phyloP scores from a whole-genome alignment of 2,113 vertebrate species.

The Solea senegalensis region DNA sequence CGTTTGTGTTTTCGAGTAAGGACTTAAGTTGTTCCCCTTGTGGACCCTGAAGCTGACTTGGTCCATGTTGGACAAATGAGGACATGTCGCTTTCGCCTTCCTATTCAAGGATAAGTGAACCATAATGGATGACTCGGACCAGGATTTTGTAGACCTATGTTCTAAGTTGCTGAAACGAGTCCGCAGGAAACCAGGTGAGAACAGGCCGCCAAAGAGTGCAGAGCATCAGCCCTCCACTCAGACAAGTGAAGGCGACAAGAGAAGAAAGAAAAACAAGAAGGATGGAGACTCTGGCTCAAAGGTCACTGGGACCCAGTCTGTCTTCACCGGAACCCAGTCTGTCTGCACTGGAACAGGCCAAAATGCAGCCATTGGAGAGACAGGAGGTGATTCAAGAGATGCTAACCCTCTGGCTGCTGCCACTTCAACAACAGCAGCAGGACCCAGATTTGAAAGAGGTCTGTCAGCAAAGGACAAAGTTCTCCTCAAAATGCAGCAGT shows the following conservation, averaged over 20 bases:
- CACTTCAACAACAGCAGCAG: not conserved
- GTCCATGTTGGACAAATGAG: not conserved
- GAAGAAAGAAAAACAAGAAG: conserved; percentile 32
- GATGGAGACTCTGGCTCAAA: not conserved
- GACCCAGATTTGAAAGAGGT: not conserved
- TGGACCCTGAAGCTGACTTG: not conserved
- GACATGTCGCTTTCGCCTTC: not conserved
- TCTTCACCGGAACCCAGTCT: not conserved
- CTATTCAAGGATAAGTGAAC: not conserved
- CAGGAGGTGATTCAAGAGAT: conserved; percentile 12
- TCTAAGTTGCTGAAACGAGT: conserved; percentile 84
- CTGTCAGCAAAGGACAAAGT: conserved; percentile 81
- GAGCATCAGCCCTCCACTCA: conserved; percentile 33
- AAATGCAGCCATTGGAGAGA: not conserved
- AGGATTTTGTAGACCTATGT: conserved; percentile 89
- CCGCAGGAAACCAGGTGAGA: conserved; percentile 61
- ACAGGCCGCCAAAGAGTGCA: conserved; percentile 63
- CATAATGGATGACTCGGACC: conserved; percentile 91
- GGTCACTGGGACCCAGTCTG: conserved; percentile 13
- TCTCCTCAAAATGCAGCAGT: conserved; percentile 88
- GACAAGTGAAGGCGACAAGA: conserved; percentile 33
- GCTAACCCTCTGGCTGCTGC: not conserved
- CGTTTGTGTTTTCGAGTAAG: no score
- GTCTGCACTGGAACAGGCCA: not conserved
- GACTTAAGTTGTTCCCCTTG: not conserved